A percentile compares a stretch with the other conserved stretches of the same genome.
These are phyloP conservation scores for Caenorhabditis tropicalis DNA, from an alignment of 1,140 invertebrate genomes.

Conservation along the genomic window DNA sequence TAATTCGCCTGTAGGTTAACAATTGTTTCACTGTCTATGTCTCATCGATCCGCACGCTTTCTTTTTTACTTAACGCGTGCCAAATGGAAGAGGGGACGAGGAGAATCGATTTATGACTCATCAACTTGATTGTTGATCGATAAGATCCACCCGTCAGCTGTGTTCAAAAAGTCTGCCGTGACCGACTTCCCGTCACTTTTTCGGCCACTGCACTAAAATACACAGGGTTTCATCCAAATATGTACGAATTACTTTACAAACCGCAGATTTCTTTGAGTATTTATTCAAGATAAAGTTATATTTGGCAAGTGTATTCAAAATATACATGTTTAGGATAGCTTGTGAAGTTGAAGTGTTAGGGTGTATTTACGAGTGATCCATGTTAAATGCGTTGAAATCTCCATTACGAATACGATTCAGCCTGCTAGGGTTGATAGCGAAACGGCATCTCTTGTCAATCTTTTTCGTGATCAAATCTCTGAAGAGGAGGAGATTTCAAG, in stretches of 20 bases:
- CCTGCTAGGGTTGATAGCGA: not conserved
- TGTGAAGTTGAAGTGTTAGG: not conserved
- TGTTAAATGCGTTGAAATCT: conserved; percentile 23
- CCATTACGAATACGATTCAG: conserved; percentile 6
- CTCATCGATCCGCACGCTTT: not conserved
- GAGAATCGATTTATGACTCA: conserved; percentile 2
- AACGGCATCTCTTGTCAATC: conserved; percentile 32
- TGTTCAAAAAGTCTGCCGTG: not conserved
- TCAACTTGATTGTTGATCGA: not conserved
- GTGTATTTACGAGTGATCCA: not conserved
- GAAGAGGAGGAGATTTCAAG: not conserved
- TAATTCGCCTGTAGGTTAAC: conserved; percentile 11
- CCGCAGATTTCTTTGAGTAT: not conserved
- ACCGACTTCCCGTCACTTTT: not conserved
- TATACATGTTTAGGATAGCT: not conserved
- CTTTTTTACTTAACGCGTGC: not conserved
- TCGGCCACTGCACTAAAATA: not conserved
- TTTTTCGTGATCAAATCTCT: conserved; percentile 9
- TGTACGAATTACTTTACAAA: not conserved
- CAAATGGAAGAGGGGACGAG: not conserved
- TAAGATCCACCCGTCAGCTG: not conserved
- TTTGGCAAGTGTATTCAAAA: not conserved
- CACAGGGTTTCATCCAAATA: not conserved
- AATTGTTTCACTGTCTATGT: not conserved
- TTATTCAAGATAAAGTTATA: not conserved